Evolutionary conservation across 2,113 vertebrate genomes (phyloP), one percentile per base, ranked within the genome.

Genomic region (Penelope pileata): DNA sequence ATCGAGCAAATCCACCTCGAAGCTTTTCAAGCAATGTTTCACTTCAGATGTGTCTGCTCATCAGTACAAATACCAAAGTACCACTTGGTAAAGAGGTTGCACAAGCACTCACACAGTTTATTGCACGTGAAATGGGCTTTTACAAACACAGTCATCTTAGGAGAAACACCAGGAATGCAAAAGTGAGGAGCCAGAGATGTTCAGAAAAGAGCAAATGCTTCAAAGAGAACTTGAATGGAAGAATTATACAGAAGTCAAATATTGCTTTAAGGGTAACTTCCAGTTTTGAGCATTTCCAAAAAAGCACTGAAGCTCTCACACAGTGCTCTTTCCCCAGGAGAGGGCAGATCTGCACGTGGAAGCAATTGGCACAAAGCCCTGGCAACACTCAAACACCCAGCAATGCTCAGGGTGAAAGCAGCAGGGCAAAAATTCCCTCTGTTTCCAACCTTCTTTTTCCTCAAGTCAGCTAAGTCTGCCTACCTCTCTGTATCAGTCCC

Each of bases 341-440:
- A 89, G 89, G 91, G 83, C 91, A 93, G 75, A 24, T 75, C 48
- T 15, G 7, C 1, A 59, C 0, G 1, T 21, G 69, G 69, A 27
- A 84, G 36, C 16, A 38, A 32, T 36, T 47, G 16, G 36, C 3
- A 26, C 34, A 45, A 60, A 75, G 51, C 7, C 53, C 78, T 5
- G 26, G 36, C 53, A 29, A 0, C 0, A 4, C 1, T 50, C 40
- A 43, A 47, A 72, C 0, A 26, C 2, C 0, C 8, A 47, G 56
- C 58, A 32, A 7, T 16, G 47, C 40, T 26, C 21, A 2, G 7
- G 48, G 29, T 12, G 38, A 67, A 67, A n/a, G 3, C 76, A 80
- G n/a, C 17, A n/a, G 23, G 32, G 47, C 6, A 30, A 43, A 62
- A 66, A 19, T 3, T 9, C n/a, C 6, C 26, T 47, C 16, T 7